phyloP scores from a whole-genome alignment of 2,113 vertebrate genomes.

The Laterallus jamaicensis region DNA sequence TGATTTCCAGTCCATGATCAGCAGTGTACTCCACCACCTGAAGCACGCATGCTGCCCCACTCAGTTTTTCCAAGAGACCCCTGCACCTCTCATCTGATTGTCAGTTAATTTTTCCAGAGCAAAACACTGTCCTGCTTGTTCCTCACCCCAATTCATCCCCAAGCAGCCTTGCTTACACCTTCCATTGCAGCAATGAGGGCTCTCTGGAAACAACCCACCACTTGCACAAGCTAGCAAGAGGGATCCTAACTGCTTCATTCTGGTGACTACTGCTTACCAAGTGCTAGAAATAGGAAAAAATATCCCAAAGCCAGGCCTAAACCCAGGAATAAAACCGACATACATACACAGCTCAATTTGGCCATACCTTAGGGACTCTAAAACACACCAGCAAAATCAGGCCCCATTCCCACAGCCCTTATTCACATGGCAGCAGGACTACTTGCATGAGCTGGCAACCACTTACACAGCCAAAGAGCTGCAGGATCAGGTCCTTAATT shows the following conservation, averaged over 20 bases:
- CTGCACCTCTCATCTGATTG: background rate
- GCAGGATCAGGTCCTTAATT: constrained; percentile 63
- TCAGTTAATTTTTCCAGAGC: background rate
- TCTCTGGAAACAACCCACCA: background rate
- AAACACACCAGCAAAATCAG: background rate
- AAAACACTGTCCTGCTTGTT: background rate
- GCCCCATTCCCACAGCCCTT: background rate
- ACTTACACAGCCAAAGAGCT: background rate
- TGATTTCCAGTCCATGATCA: rapidly evolving
- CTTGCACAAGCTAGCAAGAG: rapidly evolving
- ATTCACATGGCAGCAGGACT: background rate
- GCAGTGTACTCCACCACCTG: background rate
- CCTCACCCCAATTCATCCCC: background rate
- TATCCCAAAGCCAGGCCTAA: background rate
- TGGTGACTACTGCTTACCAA: too few species aligned
- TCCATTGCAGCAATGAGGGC: rapidly evolving
- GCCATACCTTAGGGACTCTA: background rate
- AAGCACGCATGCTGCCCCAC: rapidly evolving
- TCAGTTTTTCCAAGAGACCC: background rate
- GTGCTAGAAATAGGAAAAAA: background rate
- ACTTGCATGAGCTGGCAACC: background rate
- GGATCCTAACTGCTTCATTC: rapidly evolving
- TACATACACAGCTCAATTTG: background rate
- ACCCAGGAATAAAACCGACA: background rate
- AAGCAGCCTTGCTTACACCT: background rate